Evolutionary conservation across 2,113 vertebrate species (phyloP), one percentile per base, ranked within the genome.

Genomic region (Malurus melanocephalus): DNA sequence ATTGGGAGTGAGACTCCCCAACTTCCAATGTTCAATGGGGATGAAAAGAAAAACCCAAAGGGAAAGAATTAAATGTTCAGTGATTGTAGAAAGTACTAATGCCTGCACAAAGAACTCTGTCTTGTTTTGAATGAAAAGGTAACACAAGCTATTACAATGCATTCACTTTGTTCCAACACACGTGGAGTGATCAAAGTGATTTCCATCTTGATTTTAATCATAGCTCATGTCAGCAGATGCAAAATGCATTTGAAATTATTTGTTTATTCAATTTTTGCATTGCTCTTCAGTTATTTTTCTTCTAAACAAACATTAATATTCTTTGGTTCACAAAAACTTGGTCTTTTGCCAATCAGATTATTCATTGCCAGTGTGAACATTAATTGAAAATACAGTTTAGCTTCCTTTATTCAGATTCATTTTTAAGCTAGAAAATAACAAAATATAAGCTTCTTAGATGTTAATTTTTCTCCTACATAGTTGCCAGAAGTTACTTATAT

Each of bases 1-100:
- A 10, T 0, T 17, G 60, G 45, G 35, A 74, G 17, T 1, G 20
- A 74, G 35, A 42, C 12, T 46, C 38, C 45, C 32, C 72, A 52
- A 9, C 11, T 65, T 42, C 11, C 1, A n/a, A 0, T 1, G 11
- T 26, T 45, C 76, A 51, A 0, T 1, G 7, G 17, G 21, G 11
- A 26, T 49, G 27, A 71, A 69, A 19, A 11, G 16, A 42, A 13
- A 43, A 32, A 43, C 4, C 13, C n/a, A 40, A 38, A 80, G 33
- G 32, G 32, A 75, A 45, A 66, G 18, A 67, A 68, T 6, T 13
- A 20, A 32, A 38, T 7, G 16, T 33, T 87, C 11, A 65, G 69
- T 33, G 55, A 45, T 6, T 53, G 32, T 0, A 72, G 28, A 12
- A 68, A 64, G 20, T 15, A 49, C 27, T 61, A 52, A 49, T 12